These are phyloP conservation scores for Percopsis omiscomaycus DNA, from an alignment of 2,797 vertebrate species.

Conservation along the genomic window DNA sequence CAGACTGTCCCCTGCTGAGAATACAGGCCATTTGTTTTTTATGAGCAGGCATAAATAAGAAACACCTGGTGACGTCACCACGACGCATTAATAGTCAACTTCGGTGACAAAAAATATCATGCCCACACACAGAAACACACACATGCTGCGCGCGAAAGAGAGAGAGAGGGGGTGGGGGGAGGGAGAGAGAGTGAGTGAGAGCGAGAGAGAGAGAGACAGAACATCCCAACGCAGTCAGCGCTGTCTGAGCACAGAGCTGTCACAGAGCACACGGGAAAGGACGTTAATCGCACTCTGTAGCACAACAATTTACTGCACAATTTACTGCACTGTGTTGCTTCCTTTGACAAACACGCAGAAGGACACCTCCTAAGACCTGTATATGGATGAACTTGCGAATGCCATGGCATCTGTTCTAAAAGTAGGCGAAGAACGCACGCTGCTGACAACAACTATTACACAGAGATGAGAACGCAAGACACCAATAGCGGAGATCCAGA, in stretches of 20 bases:
- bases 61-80: conserved; percentile 63
- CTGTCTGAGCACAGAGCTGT: conserved; percentile 14
- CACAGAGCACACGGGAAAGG: conserved; percentile 14
- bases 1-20: neutral
- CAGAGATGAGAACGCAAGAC: conserved; percentile 53
- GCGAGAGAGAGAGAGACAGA: conserved; percentile 6
- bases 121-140: conserved; percentile 5
- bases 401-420: conserved; percentile 59
- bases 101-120: conserved; percentile 21
- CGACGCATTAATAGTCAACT: conserved; percentile 14
- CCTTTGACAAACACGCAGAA: conserved; percentile 4
- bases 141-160: conserved; percentile 26
- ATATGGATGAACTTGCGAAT: conserved; percentile 16
- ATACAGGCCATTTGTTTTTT: conserved; percentile 9
- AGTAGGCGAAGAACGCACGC: conserved; percentile 47
- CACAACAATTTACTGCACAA: neutral
- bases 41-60: conserved; percentile 22
- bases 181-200: conserved; percentile 22
- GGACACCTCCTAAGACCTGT: conserved; percentile 8
- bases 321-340: neutral
- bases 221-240: conserved; percentile 27
- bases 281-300: conserved; percentile 25
- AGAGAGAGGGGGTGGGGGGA: conserved; percentile 15
- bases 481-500: conserved; percentile 14
- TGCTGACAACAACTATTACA: conserved; percentile 46